A percentile compares a stretch with the other conserved stretches of the same genome.
These are phyloP conservation scores for Nemapogon koenigi DNA, from an alignment of 2,888 invertebrate genomes.

Conservation along the genomic window DNA sequence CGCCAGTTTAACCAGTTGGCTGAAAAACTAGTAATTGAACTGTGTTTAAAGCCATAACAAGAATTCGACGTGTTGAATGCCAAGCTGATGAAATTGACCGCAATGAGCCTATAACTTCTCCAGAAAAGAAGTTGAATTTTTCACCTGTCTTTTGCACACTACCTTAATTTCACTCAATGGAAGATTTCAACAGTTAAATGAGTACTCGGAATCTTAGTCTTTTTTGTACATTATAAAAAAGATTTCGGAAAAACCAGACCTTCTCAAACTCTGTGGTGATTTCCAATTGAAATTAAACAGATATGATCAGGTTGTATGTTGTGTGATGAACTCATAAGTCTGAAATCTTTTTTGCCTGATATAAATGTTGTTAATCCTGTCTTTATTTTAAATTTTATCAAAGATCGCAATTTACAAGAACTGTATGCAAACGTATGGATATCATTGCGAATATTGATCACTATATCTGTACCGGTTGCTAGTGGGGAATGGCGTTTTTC, in stretches of 20 bases:
- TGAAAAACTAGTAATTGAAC: constrained; percentile 21
- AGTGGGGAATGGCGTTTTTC: constrained; percentile 2
- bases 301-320: constrained; percentile 11
- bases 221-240: constrained; percentile 19
- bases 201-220: constrained; percentile 19
- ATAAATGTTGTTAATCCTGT: constrained; percentile 15
- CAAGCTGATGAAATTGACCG: constrained; percentile 22
- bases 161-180: constrained; percentile 18
- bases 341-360: constrained; percentile 16
- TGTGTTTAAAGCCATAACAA: constrained; percentile 22
- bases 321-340: constrained; percentile 16
- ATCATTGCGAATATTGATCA: constrained; percentile 16
- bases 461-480: constrained; percentile 12
- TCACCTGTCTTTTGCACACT: constrained; percentile 18
- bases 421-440: constrained; percentile 21
- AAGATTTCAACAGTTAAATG: constrained; percentile 19
- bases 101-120: constrained; percentile 20
- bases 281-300: constrained; percentile 18
- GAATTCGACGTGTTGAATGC: constrained; percentile 21
- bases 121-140: constrained; percentile 18
- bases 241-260: constrained; percentile 17
- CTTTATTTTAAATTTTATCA: constrained; percentile 18
- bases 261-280: constrained; percentile 18
- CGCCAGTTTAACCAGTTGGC: constrained; percentile 20
- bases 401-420: constrained; percentile 20